These are phyloP conservation scores for Rosalia funebris DNA, from an alignment of 2,888 invertebrate species.

Conservation along the genomic window DNA sequence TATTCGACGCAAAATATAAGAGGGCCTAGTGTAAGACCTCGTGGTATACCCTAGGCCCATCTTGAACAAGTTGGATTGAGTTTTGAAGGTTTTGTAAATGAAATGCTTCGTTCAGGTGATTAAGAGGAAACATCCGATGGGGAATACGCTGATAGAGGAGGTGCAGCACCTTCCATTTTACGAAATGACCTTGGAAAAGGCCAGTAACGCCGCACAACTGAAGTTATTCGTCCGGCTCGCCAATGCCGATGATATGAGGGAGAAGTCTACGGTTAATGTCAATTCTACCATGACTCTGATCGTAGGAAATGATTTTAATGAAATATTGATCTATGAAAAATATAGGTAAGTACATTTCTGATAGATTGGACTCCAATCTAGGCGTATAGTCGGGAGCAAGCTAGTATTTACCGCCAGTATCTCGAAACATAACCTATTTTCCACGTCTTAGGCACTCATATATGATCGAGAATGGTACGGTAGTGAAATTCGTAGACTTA, in stretches of 20 bases:
- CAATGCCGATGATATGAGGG: slow-evolving; percentile 65
- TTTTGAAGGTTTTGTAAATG: no score
- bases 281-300: slow-evolving; percentile 70
- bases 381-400: no score
- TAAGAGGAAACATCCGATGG: slow-evolving; percentile 78
- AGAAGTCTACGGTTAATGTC: slow-evolving; percentile 66
- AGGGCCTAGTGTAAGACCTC: no score
- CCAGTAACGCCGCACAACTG: slow-evolving; percentile 22
- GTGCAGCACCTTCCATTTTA: slow-evolving; percentile 74
- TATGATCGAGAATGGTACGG: slow-evolving; percentile 63
- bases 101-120: slow-evolving; percentile 77
- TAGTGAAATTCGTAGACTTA: slow-evolving; percentile 63
- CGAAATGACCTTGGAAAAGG: slow-evolving; percentile 61
- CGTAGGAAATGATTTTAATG: slow-evolving; percentile 74
- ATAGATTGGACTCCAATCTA: slow-evolving; percentile 13
- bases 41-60: not conserved
- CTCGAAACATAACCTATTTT: no score
- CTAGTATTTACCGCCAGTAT: no score
- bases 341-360: slow-evolving; percentile 65
- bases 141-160: slow-evolving; percentile 73
- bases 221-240: slow-evolving; percentile 52
- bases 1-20: no score
- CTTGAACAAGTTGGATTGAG: no score
- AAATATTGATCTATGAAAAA: slow-evolving; percentile 68
- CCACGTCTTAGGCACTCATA: slow-evolving; percentile 56